These are phyloP conservation scores for Leptinotarsa rubiginosa DNA, from an alignment of 2,888 invertebrate species.

Conservation along the genomic window DNA sequence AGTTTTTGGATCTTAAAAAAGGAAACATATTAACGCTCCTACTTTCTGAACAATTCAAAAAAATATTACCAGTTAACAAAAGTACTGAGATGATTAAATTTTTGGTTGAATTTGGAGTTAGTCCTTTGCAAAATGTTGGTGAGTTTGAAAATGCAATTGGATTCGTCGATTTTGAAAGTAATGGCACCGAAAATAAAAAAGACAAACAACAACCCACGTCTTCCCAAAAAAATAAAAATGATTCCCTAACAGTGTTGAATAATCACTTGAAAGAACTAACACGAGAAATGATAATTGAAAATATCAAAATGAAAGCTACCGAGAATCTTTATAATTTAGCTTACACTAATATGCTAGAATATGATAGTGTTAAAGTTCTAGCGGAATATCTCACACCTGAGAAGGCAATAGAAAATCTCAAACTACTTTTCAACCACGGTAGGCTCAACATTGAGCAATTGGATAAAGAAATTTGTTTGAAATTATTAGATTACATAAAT, in stretches of 20 bases:
- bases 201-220: neutral
- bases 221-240: constrained; percentile 24
- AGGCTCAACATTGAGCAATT: constrained; percentile 43
- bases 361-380: constrained; percentile 50
- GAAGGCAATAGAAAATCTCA: constrained; percentile 47
- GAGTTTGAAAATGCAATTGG: constrained; percentile 57
- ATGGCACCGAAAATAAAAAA: constrained; percentile 18
- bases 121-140: constrained; percentile 56
- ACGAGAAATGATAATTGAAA: constrained; percentile 45
- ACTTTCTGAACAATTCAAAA: constrained; percentile 57
- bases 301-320: constrained; percentile 50
- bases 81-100: constrained; percentile 52
- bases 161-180: constrained; percentile 50
- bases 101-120: constrained; percentile 54
- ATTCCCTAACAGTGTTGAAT: constrained; percentile 30
- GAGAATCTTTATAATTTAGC: constrained; percentile 54
- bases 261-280: constrained; percentile 47
- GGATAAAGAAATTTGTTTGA: constrained; percentile 32
- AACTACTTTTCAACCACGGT: constrained; percentile 51
- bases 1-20: constrained; percentile 56
- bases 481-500: constrained; percentile 44
- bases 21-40: constrained; percentile 60
- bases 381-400: constrained; percentile 53
- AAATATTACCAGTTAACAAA: constrained; percentile 48
- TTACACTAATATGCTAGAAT: constrained; percentile 49